A percentile compares a stretch with the other conserved stretches of the same genome.
phyloP scores from a whole-genome alignment of 2,888 invertebrate species.

The Ochlodes sylvanus region DNA sequence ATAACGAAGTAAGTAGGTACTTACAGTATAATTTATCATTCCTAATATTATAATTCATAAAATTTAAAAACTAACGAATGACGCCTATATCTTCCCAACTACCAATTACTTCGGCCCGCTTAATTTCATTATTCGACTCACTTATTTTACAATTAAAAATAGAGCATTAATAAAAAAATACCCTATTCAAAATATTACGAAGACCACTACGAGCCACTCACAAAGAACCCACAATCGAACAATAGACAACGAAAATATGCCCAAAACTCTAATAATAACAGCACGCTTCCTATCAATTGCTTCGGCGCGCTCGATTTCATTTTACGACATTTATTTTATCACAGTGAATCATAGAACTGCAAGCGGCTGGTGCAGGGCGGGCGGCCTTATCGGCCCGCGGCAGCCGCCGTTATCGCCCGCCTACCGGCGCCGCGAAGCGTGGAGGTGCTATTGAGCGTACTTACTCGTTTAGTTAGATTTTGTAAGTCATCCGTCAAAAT shows the following conservation, averaged over 20 bases:
- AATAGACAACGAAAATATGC: conserved; percentile 19
- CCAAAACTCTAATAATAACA: conserved; percentile 38
- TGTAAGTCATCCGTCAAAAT: no score
- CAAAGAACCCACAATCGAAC: neutral
- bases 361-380: conserved; percentile 48
- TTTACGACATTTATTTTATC: conserved; percentile 58
- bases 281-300: conserved; percentile 41
- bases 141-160: no score
- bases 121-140: no score
- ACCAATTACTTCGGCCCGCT: no score
- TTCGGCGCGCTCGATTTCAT: conserved; percentile 49
- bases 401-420: conserved; percentile 50
- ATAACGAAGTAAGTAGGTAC: no score
- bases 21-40: no score
- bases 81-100: no score
- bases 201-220: neutral
- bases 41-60: no score
- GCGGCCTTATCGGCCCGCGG: conserved; percentile 51
- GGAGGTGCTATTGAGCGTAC: conserved; percentile 17
- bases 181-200: neutral
- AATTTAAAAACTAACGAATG: no score
- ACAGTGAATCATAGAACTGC: conserved; percentile 48
- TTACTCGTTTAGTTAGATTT: neutral
- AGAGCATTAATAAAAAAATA: no score
- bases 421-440: conserved; percentile 36